phyloP scores from a whole-genome alignment of 1,140 invertebrate species.

The Drosophila yakuba region DNA sequence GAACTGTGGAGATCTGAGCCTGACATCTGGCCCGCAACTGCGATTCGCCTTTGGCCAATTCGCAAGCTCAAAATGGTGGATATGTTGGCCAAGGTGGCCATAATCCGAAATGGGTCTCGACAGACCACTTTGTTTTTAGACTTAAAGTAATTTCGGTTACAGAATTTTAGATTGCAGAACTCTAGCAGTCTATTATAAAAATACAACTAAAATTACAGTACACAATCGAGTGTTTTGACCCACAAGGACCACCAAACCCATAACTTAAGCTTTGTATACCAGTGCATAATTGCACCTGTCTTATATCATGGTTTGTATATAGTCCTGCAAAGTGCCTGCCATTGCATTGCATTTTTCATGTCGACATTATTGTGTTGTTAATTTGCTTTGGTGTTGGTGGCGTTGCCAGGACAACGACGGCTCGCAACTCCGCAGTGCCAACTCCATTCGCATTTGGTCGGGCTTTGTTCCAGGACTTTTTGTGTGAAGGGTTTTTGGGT shows the following conservation, averaged over 20 bases:
- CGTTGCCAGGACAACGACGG: slow-evolving; percentile 73
- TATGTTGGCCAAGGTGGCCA: slow-evolving; percentile 8
- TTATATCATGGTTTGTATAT: slow-evolving; percentile 4
- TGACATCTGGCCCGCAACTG: slow-evolving; percentile 52
- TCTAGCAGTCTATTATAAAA: no score
- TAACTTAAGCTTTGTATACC: neutral
- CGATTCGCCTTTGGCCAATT: slow-evolving; percentile 41
- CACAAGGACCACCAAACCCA: neutral
- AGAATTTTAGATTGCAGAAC: no score
- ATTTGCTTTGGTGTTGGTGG: slow-evolving; percentile 65
- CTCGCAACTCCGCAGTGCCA: slow-evolving; percentile 11
- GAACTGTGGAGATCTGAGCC: slow-evolving; percentile 52
- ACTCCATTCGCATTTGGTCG: slow-evolving; percentile 64
- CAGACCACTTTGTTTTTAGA: neutral
- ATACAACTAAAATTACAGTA: no score
- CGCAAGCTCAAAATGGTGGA: slow-evolving; percentile 26
- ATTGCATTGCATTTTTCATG: slow-evolving; percentile 51
- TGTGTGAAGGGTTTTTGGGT: slow-evolving; percentile 32
- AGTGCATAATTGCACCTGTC: neutral
- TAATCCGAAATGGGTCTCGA: neutral
- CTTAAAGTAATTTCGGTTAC: neutral
- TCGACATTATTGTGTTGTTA: slow-evolving; percentile 69
- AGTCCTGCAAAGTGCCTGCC: slow-evolving; percentile 19
- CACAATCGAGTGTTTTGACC: neutral
- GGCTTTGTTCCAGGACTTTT: slow-evolving; percentile 64